Evolutionary conservation across 2,113 vertebrate species (phyloP).

Genomic region (Galbula dea): DNA sequence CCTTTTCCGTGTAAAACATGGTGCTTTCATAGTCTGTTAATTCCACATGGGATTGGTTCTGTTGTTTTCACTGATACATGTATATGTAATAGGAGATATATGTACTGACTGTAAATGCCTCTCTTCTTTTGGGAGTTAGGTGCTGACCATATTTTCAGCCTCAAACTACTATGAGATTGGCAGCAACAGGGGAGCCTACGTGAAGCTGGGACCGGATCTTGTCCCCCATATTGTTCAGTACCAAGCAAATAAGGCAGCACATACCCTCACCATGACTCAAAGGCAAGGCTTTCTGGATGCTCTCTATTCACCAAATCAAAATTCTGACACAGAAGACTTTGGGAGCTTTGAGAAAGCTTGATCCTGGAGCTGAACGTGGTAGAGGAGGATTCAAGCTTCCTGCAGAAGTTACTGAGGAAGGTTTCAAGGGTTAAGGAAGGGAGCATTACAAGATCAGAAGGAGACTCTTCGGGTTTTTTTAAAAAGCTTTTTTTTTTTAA

Average conservation of each 20-base stretch:
- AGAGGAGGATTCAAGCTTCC: background rate
- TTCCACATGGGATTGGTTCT: accelerated
- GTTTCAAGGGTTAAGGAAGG: background rate
- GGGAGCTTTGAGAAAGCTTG: background rate
- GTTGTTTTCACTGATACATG: background rate
- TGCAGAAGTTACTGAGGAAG: background rate
- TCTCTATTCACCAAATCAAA: background rate
- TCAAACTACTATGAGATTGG: slow-evolving; percentile 94
- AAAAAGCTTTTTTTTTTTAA: too few species aligned
- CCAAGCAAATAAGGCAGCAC: slow-evolving; percentile 81
- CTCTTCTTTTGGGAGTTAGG: slow-evolving; percentile 69
- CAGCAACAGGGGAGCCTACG: slow-evolving; percentile 92
- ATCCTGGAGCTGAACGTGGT: background rate
- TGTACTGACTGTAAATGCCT: background rate
- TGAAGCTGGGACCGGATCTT: slow-evolving; percentile 86
- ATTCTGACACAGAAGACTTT: background rate
- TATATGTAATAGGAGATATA: background rate
- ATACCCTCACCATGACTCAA: slow-evolving; percentile 85
- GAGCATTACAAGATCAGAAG: background rate
- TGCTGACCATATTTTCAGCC: slow-evolving; percentile 95
- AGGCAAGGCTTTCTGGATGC: slow-evolving; percentile 72
- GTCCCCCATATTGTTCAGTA: slow-evolving; percentile 88
- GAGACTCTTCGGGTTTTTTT: too few species aligned
- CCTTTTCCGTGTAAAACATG: background rate
- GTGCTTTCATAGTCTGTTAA: background rate